A percentile compares a stretch with the other conserved stretches of the same genome.
Evolutionary conservation across 2,888 invertebrate genomes (phyloP).

Genomic region (Macrostomum cliftonense): DNA sequence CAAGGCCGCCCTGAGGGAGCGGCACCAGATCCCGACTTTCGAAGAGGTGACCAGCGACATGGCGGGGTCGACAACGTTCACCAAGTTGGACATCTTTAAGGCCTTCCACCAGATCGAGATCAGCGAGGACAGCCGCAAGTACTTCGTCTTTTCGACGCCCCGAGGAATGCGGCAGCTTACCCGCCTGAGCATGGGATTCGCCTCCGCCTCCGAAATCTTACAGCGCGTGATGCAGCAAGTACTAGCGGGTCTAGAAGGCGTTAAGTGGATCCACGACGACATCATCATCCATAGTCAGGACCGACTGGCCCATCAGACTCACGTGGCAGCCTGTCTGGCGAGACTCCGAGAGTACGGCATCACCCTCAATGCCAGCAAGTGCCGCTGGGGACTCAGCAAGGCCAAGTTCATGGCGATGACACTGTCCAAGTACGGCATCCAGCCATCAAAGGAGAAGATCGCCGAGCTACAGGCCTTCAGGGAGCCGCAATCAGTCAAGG

Average conservation of each 20-base stretch:
- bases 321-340: background rate
- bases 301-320: background rate
- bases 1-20: slow-evolving; percentile 13
- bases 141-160: background rate
- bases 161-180: slow-evolving; percentile 7
- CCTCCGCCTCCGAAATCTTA: slow-evolving; percentile 11
- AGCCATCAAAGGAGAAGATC: slow-evolving; percentile 8
- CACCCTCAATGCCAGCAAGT: slow-evolving; percentile 1
- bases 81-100: slow-evolving; percentile 3
- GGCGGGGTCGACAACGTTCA: background rate
- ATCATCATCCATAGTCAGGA: background rate
- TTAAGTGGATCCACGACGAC: background rate
- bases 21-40: slow-evolving; percentile 7
- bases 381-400: slow-evolving; percentile 3
- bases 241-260: background rate
- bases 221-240: background rate
- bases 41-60: slow-evolving; percentile 1
- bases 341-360: slow-evolving; percentile 1
- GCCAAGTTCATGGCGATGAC: slow-evolving; percentile 12
- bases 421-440: slow-evolving; percentile 10
- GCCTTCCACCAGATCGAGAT: slow-evolving; percentile 10
- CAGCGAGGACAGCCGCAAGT: slow-evolving; percentile 1
- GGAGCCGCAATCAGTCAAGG: slow-evolving; percentile 8
- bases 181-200: slow-evolving; percentile 11
- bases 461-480: slow-evolving; percentile 10